Conservation (phyloP, 1,140 invertebrate genomes). For the Mesaphorura yosii region DNA sequence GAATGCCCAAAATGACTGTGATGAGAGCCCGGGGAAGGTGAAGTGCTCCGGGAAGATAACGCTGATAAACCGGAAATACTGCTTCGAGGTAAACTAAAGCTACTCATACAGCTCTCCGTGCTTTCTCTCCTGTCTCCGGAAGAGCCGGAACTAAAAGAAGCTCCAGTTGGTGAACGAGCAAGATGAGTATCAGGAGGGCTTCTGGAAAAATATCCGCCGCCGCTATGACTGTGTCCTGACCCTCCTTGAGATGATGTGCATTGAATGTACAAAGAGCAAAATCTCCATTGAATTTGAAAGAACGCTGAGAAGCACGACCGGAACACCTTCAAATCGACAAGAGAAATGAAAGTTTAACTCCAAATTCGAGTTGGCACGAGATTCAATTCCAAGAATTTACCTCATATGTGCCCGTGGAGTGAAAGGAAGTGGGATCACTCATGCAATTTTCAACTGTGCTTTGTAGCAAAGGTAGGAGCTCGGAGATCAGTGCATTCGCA, state of each 20-base stretch:
- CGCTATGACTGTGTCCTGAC: constrained; percentile 9
- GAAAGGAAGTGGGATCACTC: constrained; percentile 27
- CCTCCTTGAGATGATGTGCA: constrained; percentile 25
- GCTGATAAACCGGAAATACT: constrained; percentile 29
- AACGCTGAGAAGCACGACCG: constrained; percentile 32
- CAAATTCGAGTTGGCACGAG: not conserved
- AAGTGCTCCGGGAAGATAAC: constrained; percentile 27
- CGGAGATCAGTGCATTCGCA: constrained; percentile 28
- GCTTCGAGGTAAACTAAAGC: constrained; percentile 25
- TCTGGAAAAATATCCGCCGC: constrained; percentile 10
- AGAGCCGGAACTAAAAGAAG: constrained; percentile 23
- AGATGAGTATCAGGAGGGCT: constrained; percentile 21
- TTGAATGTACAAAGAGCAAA: constrained; percentile 27
- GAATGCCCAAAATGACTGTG: constrained; percentile 14
- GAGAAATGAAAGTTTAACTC: not conserved
- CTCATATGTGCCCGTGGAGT: constrained; percentile 26
- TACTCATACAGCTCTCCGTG: constrained; percentile 29
- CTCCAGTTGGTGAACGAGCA: constrained; percentile 24
- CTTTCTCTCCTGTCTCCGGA: constrained; percentile 26
- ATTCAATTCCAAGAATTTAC: constrained; percentile 17
- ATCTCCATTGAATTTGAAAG: constrained; percentile 32
- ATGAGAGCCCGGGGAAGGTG: constrained; percentile 23
- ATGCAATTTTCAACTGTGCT: constrained; percentile 29
- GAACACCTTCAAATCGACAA: constrained; percentile 27
- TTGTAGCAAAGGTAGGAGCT: constrained; percentile 29